A percentile compares a stretch with the other conserved stretches of the same genome.
phyloP scores from a whole-genome alignment of 2,113 vertebrate genomes.

The Oryzias melastigma region DNA sequence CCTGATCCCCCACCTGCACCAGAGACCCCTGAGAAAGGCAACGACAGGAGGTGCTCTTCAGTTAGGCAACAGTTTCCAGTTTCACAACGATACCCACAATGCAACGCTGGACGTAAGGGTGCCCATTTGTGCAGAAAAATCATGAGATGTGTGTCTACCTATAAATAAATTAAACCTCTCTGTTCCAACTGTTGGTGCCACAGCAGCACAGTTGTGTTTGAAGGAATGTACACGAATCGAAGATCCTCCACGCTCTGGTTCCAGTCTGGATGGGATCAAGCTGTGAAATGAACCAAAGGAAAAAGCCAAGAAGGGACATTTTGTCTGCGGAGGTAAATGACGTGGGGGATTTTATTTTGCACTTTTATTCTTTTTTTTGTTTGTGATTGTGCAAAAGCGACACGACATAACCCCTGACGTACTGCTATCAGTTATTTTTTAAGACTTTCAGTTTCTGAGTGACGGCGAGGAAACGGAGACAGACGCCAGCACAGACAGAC shows the following conservation, averaged over 20 bases:
- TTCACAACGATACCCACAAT: conserved; percentile 62
- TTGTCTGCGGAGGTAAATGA: conserved; percentile 36
- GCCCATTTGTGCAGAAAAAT: conserved; percentile 23
- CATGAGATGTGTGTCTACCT: conserved; percentile 25
- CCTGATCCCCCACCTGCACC: conserved; percentile 57
- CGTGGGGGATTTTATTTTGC: conserved; percentile 3
- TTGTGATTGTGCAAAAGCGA: conserved; percentile 48
- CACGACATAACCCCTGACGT: conserved; percentile 39
- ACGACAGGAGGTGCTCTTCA: conserved; percentile 51
- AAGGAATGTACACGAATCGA: conserved; percentile 74
- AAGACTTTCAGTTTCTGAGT: conserved; percentile 62
- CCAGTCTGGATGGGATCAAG: conserved; percentile 62
- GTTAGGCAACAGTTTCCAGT: conserved; percentile 70
- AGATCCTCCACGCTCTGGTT: conserved; percentile 54
- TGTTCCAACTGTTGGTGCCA: conserved; percentile 56
- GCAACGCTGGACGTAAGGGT: conserved; percentile 44
- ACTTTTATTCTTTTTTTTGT: conserved; percentile 1
- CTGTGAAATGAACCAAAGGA: conserved; percentile 34
- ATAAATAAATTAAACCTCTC: conserved; percentile 60
- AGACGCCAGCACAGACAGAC: conserved; percentile 51
- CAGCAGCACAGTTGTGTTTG: conserved; percentile 40
- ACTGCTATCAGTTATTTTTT: conserved; percentile 38
- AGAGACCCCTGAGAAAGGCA: conserved; percentile 10
- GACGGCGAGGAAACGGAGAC: conserved; percentile 39
- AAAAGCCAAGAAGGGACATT: conserved; percentile 1